These are phyloP conservation scores for Anticlea derivata DNA, from an alignment of 2,888 invertebrate species.

Conservation along the genomic window DNA sequence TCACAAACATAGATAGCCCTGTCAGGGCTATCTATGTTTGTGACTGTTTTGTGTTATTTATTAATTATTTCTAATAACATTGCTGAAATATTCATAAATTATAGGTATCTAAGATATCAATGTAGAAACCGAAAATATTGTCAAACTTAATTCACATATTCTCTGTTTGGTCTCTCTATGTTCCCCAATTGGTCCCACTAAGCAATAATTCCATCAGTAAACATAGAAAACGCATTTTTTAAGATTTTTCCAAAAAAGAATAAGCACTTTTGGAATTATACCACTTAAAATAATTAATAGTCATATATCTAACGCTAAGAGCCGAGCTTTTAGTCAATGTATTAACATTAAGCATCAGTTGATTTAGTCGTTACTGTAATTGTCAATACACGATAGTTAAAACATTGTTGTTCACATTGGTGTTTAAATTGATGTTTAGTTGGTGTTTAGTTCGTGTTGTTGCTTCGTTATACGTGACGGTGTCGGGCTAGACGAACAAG, in stretches of 20 bases:
- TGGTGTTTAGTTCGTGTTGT: conserved; percentile 81
- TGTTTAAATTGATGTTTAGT: conserved; percentile 81
- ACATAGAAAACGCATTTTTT: conserved; percentile 2
- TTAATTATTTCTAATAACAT: too few relatives aligned
- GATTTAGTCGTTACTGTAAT: conserved; percentile 35
- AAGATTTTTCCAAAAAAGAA: conserved; percentile 39
- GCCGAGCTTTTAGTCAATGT: conserved; percentile 59
- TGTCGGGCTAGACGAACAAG: conserved; percentile 65
- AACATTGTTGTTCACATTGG: conserved; percentile 49
- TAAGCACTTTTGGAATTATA: conserved; percentile 54
- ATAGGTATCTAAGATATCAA: background rate
- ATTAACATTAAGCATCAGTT: conserved; percentile 40
- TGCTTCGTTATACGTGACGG: conserved; percentile 63
- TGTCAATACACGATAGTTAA: conserved; percentile 51
- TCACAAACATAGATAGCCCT: too few relatives aligned
- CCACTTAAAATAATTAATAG: conserved; percentile 43
- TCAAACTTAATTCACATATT: too few relatives aligned
- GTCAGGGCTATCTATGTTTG: too few relatives aligned
- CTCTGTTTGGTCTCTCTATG: too few relatives aligned
- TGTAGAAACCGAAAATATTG: too few relatives aligned
- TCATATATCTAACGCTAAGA: conserved; percentile 49
- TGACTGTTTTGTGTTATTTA: too few relatives aligned
- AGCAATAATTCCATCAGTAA: too few relatives aligned
- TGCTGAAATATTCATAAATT: background rate
- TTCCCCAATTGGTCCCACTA: too few relatives aligned